Base-by-base conservation (phyloP, 2,888 invertebrate genomes). In the Microctonus aethiopoides region DNA sequence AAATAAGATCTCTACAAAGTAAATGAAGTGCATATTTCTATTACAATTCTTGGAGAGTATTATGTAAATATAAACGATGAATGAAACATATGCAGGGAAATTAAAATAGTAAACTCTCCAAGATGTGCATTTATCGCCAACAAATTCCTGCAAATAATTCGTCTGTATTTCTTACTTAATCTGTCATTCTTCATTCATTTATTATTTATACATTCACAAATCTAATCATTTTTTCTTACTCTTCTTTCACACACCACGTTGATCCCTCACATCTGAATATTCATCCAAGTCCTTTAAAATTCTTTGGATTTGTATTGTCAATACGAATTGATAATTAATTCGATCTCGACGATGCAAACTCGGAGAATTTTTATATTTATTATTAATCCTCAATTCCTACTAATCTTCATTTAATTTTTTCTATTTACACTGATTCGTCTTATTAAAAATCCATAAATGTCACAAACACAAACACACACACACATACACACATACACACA, bases 151-250 rank as follows among this genome's bases (percentile, higher is more conserved):
- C 57, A 29, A 51, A 29, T 64, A 56, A 65, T 64, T 64, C 61
- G 20, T 67, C 57, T 57, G 41, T 67, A 32, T 36, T 34, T 20
- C 64, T 29, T 54, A 26, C 9, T 63, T 57, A 34, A 41, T 62
- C 64, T 66, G 10, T 36, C 67, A 32, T 60, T 70, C 57, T 56
- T 51, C 69, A 39, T 34, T 34, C 57, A 57, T 57, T 34, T 34
- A 71, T 74, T 77, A 78, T 77, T 77, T 57, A 57, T 78, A 78
- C 77, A 75, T 69, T 73, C 72, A 73, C 76, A 75, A 75, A 70
- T 26, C 29, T 56, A 24, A 29, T 56, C 72, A 72, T 74, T 68
- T 62, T 59, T 64, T 66, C 65, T 54, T 70, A 72, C 66, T 56
- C 66, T 29, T 62, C 68, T 71, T 69, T 74, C 72, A 73, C 76